These are phyloP conservation scores for Tiaroga cobitis DNA, from an alignment of 2,797 vertebrate species.

Conservation along the genomic window DNA sequence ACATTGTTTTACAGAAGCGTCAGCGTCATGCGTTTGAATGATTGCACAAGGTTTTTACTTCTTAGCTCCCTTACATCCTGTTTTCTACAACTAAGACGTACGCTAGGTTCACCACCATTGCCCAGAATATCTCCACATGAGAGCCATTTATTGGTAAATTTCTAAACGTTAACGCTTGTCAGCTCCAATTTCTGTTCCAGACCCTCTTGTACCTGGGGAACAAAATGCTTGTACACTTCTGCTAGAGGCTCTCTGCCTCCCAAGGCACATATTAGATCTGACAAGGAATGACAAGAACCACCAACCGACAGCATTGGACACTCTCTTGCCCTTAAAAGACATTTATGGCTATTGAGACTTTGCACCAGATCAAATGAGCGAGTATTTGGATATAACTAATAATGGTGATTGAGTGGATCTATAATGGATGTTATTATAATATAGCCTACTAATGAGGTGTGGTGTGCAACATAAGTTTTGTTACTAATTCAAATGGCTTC, in stretches of 20 bases:
- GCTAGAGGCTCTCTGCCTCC: conserved; percentile 63
- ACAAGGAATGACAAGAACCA: conserved; percentile 58
- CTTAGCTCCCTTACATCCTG: conserved; percentile 46
- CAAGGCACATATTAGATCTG: conserved; percentile 54
- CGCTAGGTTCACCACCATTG: conserved; percentile 65
- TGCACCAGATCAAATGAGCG: conserved; percentile 8
- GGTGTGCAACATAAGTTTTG: not conserved
- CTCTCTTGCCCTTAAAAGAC: conserved; percentile 47
- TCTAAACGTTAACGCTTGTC: conserved; percentile 89
- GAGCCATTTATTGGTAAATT: conserved; percentile 81
- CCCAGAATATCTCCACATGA: conserved; percentile 77
- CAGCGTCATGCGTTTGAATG: conserved; percentile 12
- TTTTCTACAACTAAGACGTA: conserved; percentile 57
- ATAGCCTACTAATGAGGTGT: not conserved
- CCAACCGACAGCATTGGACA: conserved; percentile 54
- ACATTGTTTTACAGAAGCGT: conserved; percentile 15
- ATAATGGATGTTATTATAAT: not conserved
- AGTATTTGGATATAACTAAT: not conserved
- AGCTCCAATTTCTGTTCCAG: conserved; percentile 83
- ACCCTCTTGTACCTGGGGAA: conserved; percentile 74
- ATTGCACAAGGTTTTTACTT: conserved; percentile 50
- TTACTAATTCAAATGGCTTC: not conserved
- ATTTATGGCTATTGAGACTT: conserved; percentile 58
- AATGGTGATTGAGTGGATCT: conserved; percentile 5
- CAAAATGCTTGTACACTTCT: conserved; percentile 68